Percentiles rank a stretch among this genome's conserved stretches.
These are phyloP conservation scores for Excalfactoria chinensis DNA, from an alignment of 2,113 vertebrate genomes.

Conservation along the genomic window DNA sequence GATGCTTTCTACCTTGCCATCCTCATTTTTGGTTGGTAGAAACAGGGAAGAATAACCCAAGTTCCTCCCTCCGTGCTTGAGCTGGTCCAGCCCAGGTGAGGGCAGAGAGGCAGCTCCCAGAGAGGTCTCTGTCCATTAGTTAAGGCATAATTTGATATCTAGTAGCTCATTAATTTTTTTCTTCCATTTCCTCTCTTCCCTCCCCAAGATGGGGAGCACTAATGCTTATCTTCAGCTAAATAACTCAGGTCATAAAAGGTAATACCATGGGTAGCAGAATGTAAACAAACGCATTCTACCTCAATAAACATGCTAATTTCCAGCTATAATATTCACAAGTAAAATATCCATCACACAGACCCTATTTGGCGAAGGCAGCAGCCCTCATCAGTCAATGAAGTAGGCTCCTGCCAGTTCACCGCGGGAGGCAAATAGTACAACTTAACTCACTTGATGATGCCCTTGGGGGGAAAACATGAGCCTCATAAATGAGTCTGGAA, in stretches of 20 bases:
- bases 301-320: constrained; percentile 93
- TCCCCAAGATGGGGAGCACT: constrained; percentile 67
- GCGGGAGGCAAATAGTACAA: constrained; percentile 87
- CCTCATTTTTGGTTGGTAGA: neutral
- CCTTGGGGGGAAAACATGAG: constrained; percentile 83
- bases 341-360: constrained; percentile 86
- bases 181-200: neutral
- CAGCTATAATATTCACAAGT: constrained; percentile 86
- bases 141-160: constrained; percentile 66
- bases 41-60: neutral
- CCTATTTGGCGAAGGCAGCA: constrained; percentile 86
- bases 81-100: neutral
- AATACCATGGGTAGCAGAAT: constrained; percentile 87
- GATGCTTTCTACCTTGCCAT: neutral
- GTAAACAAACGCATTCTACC: constrained; percentile 89
- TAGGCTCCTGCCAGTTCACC: constrained; percentile 85
- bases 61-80: neutral
- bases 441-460: constrained; percentile 88
- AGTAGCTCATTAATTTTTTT: constrained; percentile 75
- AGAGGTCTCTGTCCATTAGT: constrained; percentile 42
- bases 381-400: constrained; percentile 86
- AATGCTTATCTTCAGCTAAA: constrained; percentile 79
- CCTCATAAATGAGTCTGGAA: constrained; percentile 85
- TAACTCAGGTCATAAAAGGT: constrained; percentile 85
- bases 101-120: neutral